phyloP scores from a whole-genome alignment of 2,113 vertebrate species.

The Etheostoma cragini region DNA sequence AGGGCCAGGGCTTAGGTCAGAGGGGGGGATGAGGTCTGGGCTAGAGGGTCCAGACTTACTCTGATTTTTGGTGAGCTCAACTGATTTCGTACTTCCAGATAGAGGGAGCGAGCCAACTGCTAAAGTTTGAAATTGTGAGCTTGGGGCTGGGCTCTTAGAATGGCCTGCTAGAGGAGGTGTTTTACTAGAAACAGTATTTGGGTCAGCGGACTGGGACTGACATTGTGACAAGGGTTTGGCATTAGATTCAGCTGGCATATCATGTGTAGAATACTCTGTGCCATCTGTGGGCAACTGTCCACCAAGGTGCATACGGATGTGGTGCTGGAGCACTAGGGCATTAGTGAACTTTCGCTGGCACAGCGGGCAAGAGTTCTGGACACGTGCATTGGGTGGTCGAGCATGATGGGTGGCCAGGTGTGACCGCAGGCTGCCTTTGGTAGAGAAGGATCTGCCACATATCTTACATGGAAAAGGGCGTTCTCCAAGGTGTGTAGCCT shows the following conservation, averaged over 20 bases:
- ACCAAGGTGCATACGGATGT: slow-evolving; percentile 93
- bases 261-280: slow-evolving; percentile 70
- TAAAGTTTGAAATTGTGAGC: slow-evolving; percentile 54
- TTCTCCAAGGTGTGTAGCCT: slow-evolving; percentile 92
- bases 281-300: slow-evolving; percentile 89
- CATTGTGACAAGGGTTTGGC: slow-evolving; percentile 54
- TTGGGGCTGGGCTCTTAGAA: slow-evolving; percentile 48
- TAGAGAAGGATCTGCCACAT: slow-evolving; percentile 93
- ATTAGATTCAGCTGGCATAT: slow-evolving; percentile 59
- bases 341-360: slow-evolving; percentile 95
- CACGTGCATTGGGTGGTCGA: slow-evolving; percentile 86
- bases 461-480: slow-evolving; percentile 93
- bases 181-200: slow-evolving; percentile 47
- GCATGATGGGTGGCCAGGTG: slow-evolving; percentile 91
- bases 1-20: slow-evolving; percentile 79
- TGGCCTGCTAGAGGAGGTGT: slow-evolving; percentile 48
- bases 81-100: slow-evolving; percentile 46
- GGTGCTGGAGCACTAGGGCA: slow-evolving; percentile 92
- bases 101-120: slow-evolving; percentile 27
- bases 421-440: slow-evolving; percentile 90
- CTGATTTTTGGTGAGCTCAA: slow-evolving; percentile 44
- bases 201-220: slow-evolving; percentile 62
- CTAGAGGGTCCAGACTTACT: slow-evolving; percentile 70
- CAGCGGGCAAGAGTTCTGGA: slow-evolving; percentile 91
- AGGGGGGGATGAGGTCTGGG: slow-evolving; percentile 71